Conservation (phyloP, 2,113 vertebrate genomes). For the Chauna torquata region DNA sequence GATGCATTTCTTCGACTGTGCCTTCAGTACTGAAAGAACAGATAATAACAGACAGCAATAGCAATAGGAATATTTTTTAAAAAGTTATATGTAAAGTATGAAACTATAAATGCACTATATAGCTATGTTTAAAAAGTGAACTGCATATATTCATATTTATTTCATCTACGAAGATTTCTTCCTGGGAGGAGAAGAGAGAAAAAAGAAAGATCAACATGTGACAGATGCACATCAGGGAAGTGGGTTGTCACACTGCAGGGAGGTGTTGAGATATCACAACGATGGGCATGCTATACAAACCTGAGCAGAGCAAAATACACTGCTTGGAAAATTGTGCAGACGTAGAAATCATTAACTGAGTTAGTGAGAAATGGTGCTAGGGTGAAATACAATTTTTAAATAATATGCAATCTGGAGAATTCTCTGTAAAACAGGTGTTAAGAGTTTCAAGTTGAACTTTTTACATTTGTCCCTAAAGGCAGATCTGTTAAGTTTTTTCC, state of each 20-base stretch:
- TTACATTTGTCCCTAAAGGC: slow-evolving; percentile 54
- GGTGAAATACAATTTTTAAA: slow-evolving; percentile 44
- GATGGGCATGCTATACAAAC: neutral
- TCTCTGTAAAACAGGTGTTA: slow-evolving; percentile 61
- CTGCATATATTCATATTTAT: neutral
- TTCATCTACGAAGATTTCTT: neutral
- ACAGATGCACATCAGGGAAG: slow-evolving; percentile 44
- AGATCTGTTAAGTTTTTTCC: slow-evolving; percentile 52
- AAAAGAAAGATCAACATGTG: slow-evolving; percentile 11
- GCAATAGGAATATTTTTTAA: neutral
- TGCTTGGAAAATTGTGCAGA: slow-evolving; percentile 27
- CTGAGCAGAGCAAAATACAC: slow-evolving; percentile 2
- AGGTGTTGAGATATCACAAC: slow-evolving; percentile 18
- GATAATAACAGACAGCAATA: neutral
- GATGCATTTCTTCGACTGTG: neutral
- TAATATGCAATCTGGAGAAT: slow-evolving; percentile 50
- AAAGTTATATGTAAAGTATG: neutral
- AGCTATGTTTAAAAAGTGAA: slow-evolving; percentile 23
- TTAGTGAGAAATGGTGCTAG: slow-evolving; percentile 25
- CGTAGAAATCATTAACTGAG: neutral
- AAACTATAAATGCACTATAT: neutral
- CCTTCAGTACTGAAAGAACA: neutral
- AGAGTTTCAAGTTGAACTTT: slow-evolving; percentile 61
- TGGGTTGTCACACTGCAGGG: slow-evolving; percentile 33
- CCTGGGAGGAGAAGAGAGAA: neutral